These are phyloP conservation scores for Diacarnus erythraeanus DNA, from an alignment of 37 sponge, comb jelly and placozoan genomes.

Conservation along the genomic window DNA sequence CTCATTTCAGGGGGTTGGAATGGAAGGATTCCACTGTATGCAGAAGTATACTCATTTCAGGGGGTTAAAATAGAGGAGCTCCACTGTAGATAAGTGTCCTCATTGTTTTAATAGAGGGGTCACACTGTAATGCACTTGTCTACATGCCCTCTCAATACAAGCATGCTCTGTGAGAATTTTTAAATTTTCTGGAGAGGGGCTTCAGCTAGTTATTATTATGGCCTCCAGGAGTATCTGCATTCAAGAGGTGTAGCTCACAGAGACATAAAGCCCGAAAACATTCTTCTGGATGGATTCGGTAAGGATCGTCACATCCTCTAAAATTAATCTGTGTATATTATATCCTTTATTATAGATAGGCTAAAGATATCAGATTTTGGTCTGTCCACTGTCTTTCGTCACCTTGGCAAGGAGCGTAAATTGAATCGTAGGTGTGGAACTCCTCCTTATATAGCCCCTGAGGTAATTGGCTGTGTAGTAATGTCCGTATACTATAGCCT, in stretches of 20 bases:
- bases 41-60: too few species aligned
- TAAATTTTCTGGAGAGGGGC: too few species aligned
- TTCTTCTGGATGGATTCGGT: conserved; percentile 91
- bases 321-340: neutral
- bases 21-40: too few species aligned
- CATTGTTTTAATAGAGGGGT: too few species aligned
- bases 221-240: conserved; percentile 88
- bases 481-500: neutral
- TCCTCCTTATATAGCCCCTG: conserved; percentile 96
- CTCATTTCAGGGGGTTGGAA: too few species aligned
- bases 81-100: too few species aligned
- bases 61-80: too few species aligned
- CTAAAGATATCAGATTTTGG: conserved; percentile 99
- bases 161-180: too few species aligned
- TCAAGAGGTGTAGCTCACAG: conserved; percentile 90
- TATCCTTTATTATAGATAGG: conserved; percentile 45
- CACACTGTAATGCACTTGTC: too few species aligned
- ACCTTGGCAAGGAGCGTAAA: conserved; percentile 85
- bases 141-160: too few species aligned
- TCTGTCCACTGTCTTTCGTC: conserved; percentile 92
- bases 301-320: neutral
- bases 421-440: conserved; percentile 94
- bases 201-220: too few species aligned
- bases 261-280: conserved; percentile 98
- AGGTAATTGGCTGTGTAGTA: conserved; percentile 42